Percentiles rank a stretch among this genome's conserved stretches.
These are phyloP conservation scores for Sapajus apella DNA, from an alignment of 2,113 vertebrate species.

Conservation along the genomic window DNA sequence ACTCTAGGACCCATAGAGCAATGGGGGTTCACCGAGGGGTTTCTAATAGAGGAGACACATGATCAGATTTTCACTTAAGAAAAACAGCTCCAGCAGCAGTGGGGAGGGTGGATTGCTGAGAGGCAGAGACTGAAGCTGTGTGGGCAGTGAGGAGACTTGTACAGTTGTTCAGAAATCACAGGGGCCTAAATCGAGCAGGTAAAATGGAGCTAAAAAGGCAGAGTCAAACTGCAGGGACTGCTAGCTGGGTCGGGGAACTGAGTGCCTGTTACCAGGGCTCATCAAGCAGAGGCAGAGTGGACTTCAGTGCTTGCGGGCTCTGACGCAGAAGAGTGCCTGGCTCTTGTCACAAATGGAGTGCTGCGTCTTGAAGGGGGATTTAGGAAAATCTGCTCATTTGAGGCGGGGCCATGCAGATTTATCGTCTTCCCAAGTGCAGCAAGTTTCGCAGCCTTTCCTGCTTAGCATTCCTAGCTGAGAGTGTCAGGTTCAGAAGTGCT, in stretches of 20 bases:
- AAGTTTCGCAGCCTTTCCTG: not conserved
- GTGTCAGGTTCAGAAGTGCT: not conserved
- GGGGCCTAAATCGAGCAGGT: not conserved
- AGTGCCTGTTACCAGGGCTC: not conserved
- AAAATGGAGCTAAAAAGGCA: not conserved
- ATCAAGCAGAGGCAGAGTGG: not conserved
- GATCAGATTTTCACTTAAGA: not conserved
- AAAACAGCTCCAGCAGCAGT: not conserved
- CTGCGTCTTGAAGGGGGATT: not conserved
- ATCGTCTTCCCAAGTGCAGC: not conserved
- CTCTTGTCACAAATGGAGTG: accelerated
- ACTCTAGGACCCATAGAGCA: not conserved
- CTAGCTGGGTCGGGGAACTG: accelerated
- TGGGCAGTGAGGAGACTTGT: not conserved
- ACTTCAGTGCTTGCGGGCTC: accelerated
- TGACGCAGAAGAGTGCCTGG: not conserved
- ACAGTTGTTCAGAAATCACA: not conserved
- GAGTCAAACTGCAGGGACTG: accelerated
- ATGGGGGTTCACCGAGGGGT: too few species aligned
- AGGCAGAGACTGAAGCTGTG: not conserved
- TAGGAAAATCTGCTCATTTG: not conserved
- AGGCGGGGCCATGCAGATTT: not conserved
- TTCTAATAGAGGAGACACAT: accelerated
- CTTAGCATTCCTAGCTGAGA: not conserved
- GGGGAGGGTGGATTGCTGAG: not conserved